phyloP scores from a whole-genome alignment of 2,888 invertebrate genomes.

The Acanthosepion lycidas region DNA sequence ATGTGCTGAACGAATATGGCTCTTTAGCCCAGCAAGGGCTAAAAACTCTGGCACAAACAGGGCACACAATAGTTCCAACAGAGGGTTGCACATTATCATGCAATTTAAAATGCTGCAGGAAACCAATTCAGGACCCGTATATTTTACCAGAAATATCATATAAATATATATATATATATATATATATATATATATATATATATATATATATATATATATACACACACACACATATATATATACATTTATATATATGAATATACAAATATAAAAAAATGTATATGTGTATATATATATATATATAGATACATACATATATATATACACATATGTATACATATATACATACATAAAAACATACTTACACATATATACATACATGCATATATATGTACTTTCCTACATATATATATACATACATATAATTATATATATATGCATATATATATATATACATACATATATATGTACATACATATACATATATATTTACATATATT shows the following conservation, averaged over 20 bases:
- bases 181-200: not conserved
- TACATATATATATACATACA: not conserved
- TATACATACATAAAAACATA: not conserved
- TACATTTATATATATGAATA: not conserved
- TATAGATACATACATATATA: not conserved
- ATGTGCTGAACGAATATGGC: no score
- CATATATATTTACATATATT: no score
- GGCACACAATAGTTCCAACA: no score
- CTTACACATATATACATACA: not conserved
- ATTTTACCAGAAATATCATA: not conserved
- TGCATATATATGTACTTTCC: not conserved
- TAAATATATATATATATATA: not conserved
- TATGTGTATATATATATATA: not conserved
- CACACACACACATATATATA: not conserved
- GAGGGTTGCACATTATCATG: no score
- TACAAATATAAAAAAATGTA: not conserved
- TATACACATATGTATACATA: not conserved
- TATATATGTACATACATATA: no score
- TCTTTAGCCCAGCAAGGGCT: no score
- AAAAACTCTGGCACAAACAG: no score
- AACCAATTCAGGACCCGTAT: no score
- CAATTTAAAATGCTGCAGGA: no score
- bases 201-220: not conserved
- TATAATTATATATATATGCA: not conserved
- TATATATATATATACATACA: not conserved